phyloP scores from a whole-genome alignment of 2,797 vertebrate species.

The Rhodeus uyekii region DNA sequence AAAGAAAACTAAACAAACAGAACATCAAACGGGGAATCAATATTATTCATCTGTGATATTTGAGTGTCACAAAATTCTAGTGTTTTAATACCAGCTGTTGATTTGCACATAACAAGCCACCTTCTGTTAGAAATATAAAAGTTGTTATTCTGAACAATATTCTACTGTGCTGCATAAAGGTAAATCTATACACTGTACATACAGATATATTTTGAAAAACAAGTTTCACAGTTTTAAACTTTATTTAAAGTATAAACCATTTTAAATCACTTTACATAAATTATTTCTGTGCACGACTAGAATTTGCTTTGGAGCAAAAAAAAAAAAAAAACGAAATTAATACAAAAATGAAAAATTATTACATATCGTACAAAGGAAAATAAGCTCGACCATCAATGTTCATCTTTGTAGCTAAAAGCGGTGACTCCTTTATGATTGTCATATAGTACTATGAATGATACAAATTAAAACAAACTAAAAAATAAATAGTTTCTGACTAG shows the following conservation, averaged over 20 bases:
- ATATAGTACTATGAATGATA: conserved; percentile 90
- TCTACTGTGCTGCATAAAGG: conserved; percentile 89
- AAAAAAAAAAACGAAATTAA: conserved; percentile 95
- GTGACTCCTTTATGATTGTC: conserved; percentile 99
- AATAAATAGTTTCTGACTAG: conserved; percentile 75
- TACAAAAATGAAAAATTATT: conserved; percentile 99
- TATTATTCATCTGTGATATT: conserved; percentile 83
- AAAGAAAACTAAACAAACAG: conserved; percentile 62
- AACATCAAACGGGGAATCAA: conserved; percentile 76
- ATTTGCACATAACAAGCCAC: conserved; percentile 88
- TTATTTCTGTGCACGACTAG: conserved; percentile 97
- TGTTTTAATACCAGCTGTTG: conserved; percentile 86
- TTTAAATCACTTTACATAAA: conserved; percentile 99
- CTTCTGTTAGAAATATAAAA: conserved; percentile 90
- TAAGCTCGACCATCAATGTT: conserved; percentile 89
- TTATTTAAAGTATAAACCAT: conserved; percentile 99
- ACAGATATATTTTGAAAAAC: conserved; percentile 87
- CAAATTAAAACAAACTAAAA: conserved; percentile 70
- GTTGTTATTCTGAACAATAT: conserved; percentile 87
- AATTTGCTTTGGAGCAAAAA: conserved; percentile 93
- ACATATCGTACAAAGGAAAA: conserved; percentile 99
- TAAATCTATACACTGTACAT: conserved; percentile 89
- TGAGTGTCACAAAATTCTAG: conserved; percentile 84
- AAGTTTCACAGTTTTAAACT: conserved; percentile 99
- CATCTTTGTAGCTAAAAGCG: conserved; percentile 86